These are phyloP conservation scores for Sula dactylatra DNA, from an alignment of 2,113 vertebrate species.

Conservation along the genomic window DNA sequence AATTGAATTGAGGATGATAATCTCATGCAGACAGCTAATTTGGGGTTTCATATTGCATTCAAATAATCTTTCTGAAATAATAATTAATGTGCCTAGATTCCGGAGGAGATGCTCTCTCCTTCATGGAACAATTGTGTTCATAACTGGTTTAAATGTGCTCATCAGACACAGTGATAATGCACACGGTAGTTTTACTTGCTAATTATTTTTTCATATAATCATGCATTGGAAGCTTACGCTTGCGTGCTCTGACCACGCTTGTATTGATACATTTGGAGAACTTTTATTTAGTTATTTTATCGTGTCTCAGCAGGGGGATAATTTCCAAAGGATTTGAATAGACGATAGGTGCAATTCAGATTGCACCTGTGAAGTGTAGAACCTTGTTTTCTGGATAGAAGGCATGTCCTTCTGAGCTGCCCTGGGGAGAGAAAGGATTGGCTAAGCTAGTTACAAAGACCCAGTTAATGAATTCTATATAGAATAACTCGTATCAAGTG, in stretches of 20 bases:
- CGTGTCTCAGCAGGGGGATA: not conserved
- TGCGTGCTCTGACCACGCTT: not conserved
- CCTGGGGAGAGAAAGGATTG: not conserved
- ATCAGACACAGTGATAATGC: not conserved
- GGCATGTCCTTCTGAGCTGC: not conserved
- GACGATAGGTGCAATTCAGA: accelerated
- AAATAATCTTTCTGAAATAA: not conserved
- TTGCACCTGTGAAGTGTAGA: not conserved
- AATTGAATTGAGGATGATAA: not conserved
- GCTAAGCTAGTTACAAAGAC: not conserved
- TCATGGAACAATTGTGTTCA: not conserved
- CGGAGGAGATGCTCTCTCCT: not conserved
- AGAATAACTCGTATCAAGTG: not conserved
- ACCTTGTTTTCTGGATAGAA: not conserved
- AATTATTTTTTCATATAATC: not conserved
- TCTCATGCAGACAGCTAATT: not conserved
- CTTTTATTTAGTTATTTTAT: not conserved
- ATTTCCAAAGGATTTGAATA: not conserved
- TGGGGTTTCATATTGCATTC: not conserved
- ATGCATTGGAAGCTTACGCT: not conserved
- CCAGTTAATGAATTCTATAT: not conserved
- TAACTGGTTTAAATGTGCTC: not conserved
- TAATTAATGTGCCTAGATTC: not conserved
- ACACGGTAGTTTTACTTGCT: not conserved
- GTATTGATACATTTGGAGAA: not conserved